Base-by-base conservation (phyloP, 2,888 invertebrate species). In the Philereme vetulata region DNA sequence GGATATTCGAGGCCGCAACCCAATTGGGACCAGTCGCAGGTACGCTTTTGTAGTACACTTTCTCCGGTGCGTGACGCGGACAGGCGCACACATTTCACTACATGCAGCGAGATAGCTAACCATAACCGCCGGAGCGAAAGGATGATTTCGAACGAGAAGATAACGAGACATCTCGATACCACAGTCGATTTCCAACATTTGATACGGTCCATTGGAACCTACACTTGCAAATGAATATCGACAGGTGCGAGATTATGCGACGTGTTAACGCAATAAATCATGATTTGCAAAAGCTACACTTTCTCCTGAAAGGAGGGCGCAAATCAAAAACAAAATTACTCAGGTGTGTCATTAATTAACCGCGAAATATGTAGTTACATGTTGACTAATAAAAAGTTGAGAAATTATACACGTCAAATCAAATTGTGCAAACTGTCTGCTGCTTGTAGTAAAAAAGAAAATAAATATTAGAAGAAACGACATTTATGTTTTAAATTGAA, bases 1-100 rank as follows among this genome's bases (percentile, higher is more conserved):
- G 81, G 79, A 81, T 80, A 84, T 89, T 89, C 87, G 90, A 89
- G 90, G 90, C 83, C 88, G 80, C 78, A 88, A 88, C 90, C 91
- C 85, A 91, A 89, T 85, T 90, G 87, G 79, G 86, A 86, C 88
- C 89, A 88, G 88, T 85, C 75, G 82, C 83, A 82, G 84, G 86
- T 86, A 84, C 79, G 72, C 75, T 82, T 78, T 85, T 85, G 86
- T 87, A 83, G 87, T 90, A 88, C 88, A 92, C 91, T 92, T 92
- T 92, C 91, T 86, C 91, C 88, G 71, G 71, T 85, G 84, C 85
- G 85, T 88, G 89, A 88, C 88, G 87, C 80, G 80, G 78, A 78
- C 82, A 76, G 38, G 1, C 38, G 64, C 78, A 80, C 77, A 77
- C 87, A 80, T 88, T 88, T 90, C 89, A 83, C 87, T 76, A 76